These are phyloP conservation scores for Cetonia aurata DNA, from an alignment of 2,888 invertebrate species.

Conservation along the genomic window DNA sequence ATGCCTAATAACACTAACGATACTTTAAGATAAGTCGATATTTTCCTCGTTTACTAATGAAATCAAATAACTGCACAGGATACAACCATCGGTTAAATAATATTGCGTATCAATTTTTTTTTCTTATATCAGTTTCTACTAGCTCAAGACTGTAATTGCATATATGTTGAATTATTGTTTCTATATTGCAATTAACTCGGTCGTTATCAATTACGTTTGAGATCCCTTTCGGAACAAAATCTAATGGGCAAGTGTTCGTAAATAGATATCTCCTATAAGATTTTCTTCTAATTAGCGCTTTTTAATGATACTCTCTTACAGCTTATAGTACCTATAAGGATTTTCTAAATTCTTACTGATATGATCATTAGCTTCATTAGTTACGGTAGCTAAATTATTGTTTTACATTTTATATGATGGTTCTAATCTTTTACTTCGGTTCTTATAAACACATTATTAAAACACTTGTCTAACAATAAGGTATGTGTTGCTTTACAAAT, in stretches of 20 bases:
- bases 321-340: background rate
- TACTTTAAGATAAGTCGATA: no score
- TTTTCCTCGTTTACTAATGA: no score
- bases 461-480: no score
- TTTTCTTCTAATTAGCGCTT: conserved; percentile 25
- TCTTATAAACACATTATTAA: no score
- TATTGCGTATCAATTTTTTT: conserved; percentile 1
- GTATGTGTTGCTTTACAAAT: no score
- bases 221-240: conserved; percentile 14
- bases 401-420: background rate
- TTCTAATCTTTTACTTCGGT: no score
- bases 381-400: conserved; percentile 7
- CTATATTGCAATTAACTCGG: conserved; percentile 20
- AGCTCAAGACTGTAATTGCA: background rate
- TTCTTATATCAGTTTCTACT: background rate
- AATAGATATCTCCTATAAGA: conserved; percentile 6
- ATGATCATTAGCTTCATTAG: conserved; percentile 11
- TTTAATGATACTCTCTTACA: conserved; percentile 11
- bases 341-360: conserved; percentile 21
- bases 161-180: conserved; percentile 30
- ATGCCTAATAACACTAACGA: no score
- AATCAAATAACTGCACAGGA: no score
- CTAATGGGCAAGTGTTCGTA: conserved; percentile 11
- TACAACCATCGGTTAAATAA: conserved; percentile 4
- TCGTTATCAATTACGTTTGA: conserved; percentile 22